phyloP scores from a whole-genome alignment of 2,113 vertebrate species.

The Nestor notabilis region DNA sequence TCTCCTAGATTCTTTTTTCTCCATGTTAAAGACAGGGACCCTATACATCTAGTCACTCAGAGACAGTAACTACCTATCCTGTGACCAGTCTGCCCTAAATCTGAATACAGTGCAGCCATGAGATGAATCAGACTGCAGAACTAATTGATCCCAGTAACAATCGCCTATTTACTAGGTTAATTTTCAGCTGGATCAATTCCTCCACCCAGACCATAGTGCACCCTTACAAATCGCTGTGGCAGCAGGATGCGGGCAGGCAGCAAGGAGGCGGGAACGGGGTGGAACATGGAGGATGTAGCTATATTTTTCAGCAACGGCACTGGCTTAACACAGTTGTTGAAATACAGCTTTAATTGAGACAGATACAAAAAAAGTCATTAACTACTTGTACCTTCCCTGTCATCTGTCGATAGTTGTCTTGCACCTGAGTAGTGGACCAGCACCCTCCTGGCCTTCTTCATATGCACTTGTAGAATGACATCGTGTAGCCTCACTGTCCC shows the following conservation, averaged over 20 bases:
- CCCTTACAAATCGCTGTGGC: neutral
- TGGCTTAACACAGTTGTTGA: neutral
- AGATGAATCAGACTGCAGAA: neutral
- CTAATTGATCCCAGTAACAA: neutral
- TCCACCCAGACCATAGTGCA: rapidly evolving
- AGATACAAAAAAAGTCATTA: neutral
- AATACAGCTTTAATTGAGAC: neutral
- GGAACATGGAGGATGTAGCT: neutral
- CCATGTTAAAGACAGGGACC: neutral
- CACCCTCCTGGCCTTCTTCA: neutral
- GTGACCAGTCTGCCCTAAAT: neutral
- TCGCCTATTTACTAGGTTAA: neutral
- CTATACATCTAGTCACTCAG: neutral
- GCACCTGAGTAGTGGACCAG: neutral
- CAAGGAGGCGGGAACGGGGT: neutral
- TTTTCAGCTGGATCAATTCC: neutral
- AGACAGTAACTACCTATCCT: neutral
- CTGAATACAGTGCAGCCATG: neutral
- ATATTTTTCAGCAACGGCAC: neutral
- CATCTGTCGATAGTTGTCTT: neutral
- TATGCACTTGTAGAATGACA: neutral
- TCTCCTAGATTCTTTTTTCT: neutral
- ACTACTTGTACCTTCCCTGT: neutral
- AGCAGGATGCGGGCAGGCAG: neutral
- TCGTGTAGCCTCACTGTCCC: neutral